phyloP scores from a whole-genome alignment of 1,140 invertebrate species.

The Vollenhovia emeryi region DNA sequence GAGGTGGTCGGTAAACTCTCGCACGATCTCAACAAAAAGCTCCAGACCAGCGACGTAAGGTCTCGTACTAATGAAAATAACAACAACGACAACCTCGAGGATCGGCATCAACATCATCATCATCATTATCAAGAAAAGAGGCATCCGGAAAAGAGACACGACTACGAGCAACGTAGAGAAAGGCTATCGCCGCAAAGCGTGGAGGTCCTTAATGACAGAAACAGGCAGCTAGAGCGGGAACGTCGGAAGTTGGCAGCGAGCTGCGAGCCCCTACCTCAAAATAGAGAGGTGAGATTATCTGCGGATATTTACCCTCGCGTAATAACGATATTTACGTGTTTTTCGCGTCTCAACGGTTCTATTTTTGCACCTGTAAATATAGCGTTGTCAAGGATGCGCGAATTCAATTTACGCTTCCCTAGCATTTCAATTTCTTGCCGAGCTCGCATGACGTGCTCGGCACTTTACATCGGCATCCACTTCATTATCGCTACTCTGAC shows the following conservation, averaged over 20 bases:
- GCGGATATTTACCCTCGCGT: slow-evolving; percentile 22
- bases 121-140: slow-evolving; percentile 69
- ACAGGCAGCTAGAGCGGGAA: slow-evolving; percentile 80
- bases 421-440: slow-evolving; percentile 12
- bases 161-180: slow-evolving; percentile 74
- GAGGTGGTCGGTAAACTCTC: slow-evolving; percentile 76
- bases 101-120: slow-evolving; percentile 73
- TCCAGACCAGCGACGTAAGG: slow-evolving; percentile 77
- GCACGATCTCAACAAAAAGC: slow-evolving; percentile 81
- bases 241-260: slow-evolving; percentile 79
- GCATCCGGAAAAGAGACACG: slow-evolving; percentile 72
- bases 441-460: not conserved
- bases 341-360: slow-evolving; percentile 14
- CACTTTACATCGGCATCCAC: not conserved
- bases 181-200: slow-evolving; percentile 82
- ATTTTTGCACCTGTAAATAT: slow-evolving; percentile 49
- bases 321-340: slow-evolving; percentile 43
- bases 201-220: slow-evolving; percentile 81
- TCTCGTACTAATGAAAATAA: slow-evolving; percentile 70
- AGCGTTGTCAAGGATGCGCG: slow-evolving; percentile 30
- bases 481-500: not conserved
- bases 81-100: slow-evolving; percentile 78
- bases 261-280: slow-evolving; percentile 76
- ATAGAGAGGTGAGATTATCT: slow-evolving; percentile 70
- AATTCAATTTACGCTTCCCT: slow-evolving; percentile 21